phyloP scores from a whole-genome alignment of 2,888 invertebrate genomes.

The Pyrgus malvae region DNA sequence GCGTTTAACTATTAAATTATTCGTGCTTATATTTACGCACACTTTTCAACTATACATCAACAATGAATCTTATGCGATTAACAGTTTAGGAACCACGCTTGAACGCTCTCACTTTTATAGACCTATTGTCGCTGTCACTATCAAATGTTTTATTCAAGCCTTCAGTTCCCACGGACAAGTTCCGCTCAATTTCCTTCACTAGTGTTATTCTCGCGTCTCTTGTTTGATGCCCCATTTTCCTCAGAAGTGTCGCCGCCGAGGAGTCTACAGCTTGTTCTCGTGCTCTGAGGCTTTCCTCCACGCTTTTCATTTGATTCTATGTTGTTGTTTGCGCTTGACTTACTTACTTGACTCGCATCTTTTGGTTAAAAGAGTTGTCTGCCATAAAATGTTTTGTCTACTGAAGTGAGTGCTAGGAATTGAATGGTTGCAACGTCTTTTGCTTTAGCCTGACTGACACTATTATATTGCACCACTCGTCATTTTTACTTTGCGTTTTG shows the following conservation, averaged over 20 bases:
- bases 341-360: slow-evolving; percentile 9
- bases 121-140: slow-evolving; percentile 3
- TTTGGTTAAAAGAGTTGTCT: slow-evolving; percentile 13
- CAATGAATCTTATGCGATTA: too few species aligned
- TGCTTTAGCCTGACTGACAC: neutral
- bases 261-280: slow-evolving; percentile 45
- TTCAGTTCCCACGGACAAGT: slow-evolving; percentile 32
- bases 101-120: slow-evolving; percentile 15
- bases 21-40: too few species aligned
- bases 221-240: slow-evolving; percentile 62
- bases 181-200: slow-evolving; percentile 57
- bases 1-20: too few species aligned
- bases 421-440: neutral
- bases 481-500: too few species aligned
- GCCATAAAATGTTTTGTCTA: slow-evolving; percentile 1
- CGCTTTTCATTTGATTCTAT: slow-evolving; percentile 19
- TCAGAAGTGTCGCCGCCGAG: slow-evolving; percentile 53
- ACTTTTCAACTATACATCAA: too few species aligned
- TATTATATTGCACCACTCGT: too few species aligned
- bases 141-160: slow-evolving; percentile 27
- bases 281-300: slow-evolving; percentile 5
- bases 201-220: slow-evolving; percentile 47
- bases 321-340: slow-evolving; percentile 19
- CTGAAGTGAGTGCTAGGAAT: slow-evolving; percentile 2
- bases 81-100: slow-evolving; percentile 4